Evolutionary conservation across 1,140 invertebrate species (phyloP).

Genomic region (Manduca sexta): DNA sequence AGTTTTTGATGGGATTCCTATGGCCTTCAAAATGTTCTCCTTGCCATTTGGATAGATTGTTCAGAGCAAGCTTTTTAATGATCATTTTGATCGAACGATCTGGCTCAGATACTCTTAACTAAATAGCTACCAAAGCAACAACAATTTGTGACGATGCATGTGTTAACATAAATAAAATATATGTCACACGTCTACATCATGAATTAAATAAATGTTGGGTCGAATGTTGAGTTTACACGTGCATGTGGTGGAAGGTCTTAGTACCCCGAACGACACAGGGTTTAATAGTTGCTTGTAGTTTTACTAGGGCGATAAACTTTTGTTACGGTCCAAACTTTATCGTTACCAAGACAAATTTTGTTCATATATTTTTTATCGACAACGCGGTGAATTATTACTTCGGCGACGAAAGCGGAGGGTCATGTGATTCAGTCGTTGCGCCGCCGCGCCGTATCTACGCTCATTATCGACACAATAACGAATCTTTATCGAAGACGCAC

Average conservation of each 20-base stretch:
- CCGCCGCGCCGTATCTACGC: constrained; percentile 34
- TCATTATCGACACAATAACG: constrained; percentile 32
- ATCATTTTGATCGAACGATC: too few species aligned
- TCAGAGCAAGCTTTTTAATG: too few species aligned
- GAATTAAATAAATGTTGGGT: constrained; percentile 2
- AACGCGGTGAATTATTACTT: constrained; percentile 22
- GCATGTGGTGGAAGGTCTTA: neutral
- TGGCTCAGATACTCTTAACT: too few species aligned
- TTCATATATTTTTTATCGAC: constrained; percentile 30
- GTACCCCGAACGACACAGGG: neutral
- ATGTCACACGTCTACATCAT: neutral
- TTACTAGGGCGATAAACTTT: constrained; percentile 13
- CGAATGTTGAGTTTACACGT: neutral
- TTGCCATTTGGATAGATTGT: too few species aligned
- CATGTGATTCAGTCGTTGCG: constrained; percentile 30
- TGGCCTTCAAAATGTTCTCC: too few species aligned
- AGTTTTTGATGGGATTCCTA: too few species aligned
- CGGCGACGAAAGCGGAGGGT: constrained; percentile 13
- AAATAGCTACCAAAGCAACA: too few species aligned
- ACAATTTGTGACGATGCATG: too few species aligned
- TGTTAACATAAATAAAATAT: neutral
- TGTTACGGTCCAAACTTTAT: constrained; percentile 22
- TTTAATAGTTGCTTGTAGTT: constrained; percentile 4
- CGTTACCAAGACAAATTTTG: constrained; percentile 27
- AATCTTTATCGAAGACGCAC: too few species aligned